Base-by-base conservation (phyloP, 2,113 vertebrate genomes). In the Sander vitreus region DNA sequence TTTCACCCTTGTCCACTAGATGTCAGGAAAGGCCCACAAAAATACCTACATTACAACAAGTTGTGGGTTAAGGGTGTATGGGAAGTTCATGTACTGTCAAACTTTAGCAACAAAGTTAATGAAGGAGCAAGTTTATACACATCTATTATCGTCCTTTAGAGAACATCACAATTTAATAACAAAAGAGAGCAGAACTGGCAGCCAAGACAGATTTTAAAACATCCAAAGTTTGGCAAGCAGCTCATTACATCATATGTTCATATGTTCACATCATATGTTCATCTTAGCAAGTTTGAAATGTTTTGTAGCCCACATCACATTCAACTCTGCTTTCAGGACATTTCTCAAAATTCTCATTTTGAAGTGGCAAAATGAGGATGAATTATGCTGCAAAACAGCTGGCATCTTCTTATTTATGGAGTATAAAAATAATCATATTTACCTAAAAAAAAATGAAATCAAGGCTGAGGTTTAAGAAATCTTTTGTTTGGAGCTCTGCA, bases 21-120 rank as follows among this genome's bases (percentile, higher is more conserved):
- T 92, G 92, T 86, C 86, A 91, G 75, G 33, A 33, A 65, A 80
- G 30, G 27, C 60, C 50, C 67, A 82, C 21, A 70, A 23, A 39
- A 30, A 33, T 2, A 23, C 23, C 36, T 13, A 6, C 3, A 16
- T 4, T 19, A 7, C 19, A 63, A 21, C 2, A 2, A 33, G 51
- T 13, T 65, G 16, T 47, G 2, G 11, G 18, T 16, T 25, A n/a
- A 21, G 19, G 10, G 47, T 10, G 0, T 8, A 10, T 16, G 9
- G 12, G 6, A 30, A 15, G 45, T 71, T 53, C 1, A 13, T 51
- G 67, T 45, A 12, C 27, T 68, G 68, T 15, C 6, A 5, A 50
- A 47, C 12, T 19, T 33, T 14, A 3, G 21, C 48, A 63, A 14
- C n/a, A 51, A 54, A 74, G 62, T 66, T 16, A 50, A 18, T 21